A percentile compares a stretch with the other conserved stretches of the same genome.
Evolutionary conservation across 2,113 vertebrate species (phyloP).

Genomic region (Oncorhynchus gorbuscha): DNA sequence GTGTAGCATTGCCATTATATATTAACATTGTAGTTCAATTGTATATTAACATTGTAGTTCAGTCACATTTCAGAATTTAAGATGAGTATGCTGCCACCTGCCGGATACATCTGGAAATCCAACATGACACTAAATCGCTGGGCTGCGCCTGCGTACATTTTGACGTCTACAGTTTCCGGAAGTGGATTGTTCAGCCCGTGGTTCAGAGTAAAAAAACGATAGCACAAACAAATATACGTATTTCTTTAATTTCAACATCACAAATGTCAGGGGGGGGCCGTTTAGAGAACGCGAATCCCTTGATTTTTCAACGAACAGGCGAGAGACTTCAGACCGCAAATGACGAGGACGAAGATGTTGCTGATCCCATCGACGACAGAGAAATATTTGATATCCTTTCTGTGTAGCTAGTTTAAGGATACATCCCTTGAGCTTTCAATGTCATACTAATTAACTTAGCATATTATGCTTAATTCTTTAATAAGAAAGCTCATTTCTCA

Average conservation of each 20-base stretch:
- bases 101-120: neutral
- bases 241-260: neutral
- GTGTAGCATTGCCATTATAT: neutral
- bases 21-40: neutral
- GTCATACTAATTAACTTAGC: too few relatives aligned
- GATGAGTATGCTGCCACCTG: neutral
- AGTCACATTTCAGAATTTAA: neutral
- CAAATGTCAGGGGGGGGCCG: slow-evolving; percentile 52
- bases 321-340: slow-evolving; percentile 71
- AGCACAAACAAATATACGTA: slow-evolving; percentile 45
- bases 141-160: neutral
- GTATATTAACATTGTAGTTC: neutral
- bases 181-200: neutral
- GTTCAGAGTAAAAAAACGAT: too few relatives aligned
- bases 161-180: neutral
- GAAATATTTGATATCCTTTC: slow-evolving; percentile 71
- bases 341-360: slow-evolving; percentile 73
- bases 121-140: neutral
- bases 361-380: slow-evolving; percentile 65
- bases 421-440: too few relatives aligned
- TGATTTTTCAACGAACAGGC: slow-evolving; percentile 78
- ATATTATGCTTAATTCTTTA: too few relatives aligned
- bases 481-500: too few relatives aligned
- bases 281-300: slow-evolving; percentile 82
- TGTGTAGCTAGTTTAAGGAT: neutral